These are phyloP conservation scores for Cheilosia grossa DNA, from an alignment of 2,888 invertebrate species.

Conservation along the genomic window DNA sequence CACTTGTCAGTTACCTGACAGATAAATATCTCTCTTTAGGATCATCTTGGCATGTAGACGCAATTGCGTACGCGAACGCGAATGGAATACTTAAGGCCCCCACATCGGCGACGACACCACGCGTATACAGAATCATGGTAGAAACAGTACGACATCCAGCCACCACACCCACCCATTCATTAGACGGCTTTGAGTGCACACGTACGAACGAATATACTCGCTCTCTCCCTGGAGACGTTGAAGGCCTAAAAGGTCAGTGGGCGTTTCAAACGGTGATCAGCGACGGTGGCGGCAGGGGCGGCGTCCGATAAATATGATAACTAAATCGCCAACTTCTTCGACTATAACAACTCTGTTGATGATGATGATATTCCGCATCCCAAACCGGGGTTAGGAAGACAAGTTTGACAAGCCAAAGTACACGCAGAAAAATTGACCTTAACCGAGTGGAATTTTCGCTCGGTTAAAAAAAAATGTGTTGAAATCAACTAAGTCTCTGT, in stretches of 20 bases:
- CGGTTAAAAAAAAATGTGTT: too few relatives aligned
- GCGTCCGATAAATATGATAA: constrained; percentile 57
- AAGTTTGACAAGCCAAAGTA: constrained; percentile 57
- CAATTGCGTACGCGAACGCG: constrained; percentile 65
- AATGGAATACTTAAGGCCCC: constrained; percentile 50
- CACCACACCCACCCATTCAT: constrained; percentile 73
- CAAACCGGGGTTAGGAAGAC: constrained; percentile 43
- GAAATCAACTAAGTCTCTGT: too few relatives aligned
- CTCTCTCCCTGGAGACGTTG: constrained; percentile 37
- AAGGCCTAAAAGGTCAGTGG: constrained; percentile 69
- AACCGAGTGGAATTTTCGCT: too few relatives aligned
- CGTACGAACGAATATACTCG: neutral
- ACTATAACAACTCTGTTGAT: neutral
- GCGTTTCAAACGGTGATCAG: constrained; percentile 65
- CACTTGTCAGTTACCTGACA: constrained; percentile 65
- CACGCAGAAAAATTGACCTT: too few relatives aligned
- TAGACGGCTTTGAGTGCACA: constrained; percentile 47
- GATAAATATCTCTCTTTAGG: constrained; percentile 57
- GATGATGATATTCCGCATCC: constrained; percentile 35
- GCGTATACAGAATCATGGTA: constrained; percentile 2
- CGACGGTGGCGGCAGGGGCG: constrained; percentile 36
- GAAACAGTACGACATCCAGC: constrained; percentile 52
- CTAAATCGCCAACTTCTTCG: constrained; percentile 41
- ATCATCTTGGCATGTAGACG: constrained; percentile 51
- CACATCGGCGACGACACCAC: neutral